A percentile compares a stretch with the other conserved stretches of the same genome.
phyloP scores from a whole-genome alignment of 2,797 vertebrate species.

The Ctenosaura bakeri region DNA sequence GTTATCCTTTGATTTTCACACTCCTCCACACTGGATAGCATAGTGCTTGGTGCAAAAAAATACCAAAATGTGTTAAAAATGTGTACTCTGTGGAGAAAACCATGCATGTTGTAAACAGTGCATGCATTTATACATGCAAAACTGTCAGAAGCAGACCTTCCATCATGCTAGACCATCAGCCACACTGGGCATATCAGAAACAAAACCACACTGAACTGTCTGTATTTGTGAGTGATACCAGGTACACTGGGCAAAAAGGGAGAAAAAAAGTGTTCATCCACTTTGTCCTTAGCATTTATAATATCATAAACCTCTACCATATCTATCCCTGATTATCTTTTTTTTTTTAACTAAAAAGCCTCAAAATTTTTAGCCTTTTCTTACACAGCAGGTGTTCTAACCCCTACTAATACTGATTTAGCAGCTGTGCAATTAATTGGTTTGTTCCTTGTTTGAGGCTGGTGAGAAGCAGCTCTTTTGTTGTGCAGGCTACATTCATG shows the following conservation, averaged over 20 bases:
- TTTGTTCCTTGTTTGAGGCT: slow-evolving; percentile 11
- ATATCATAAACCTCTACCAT: too few species aligned
- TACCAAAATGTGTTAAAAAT: too few species aligned
- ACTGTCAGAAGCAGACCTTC: too few species aligned
- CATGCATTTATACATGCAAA: too few species aligned
- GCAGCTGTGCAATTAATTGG: background rate
- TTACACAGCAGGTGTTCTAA: background rate
- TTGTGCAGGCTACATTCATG: background rate
- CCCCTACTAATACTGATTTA: background rate
- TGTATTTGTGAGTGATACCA: background rate
- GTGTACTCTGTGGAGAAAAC: too few species aligned
- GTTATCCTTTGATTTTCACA: too few species aligned
- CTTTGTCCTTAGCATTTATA: background rate
- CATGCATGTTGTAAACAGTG: too few species aligned
- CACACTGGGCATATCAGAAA: background rate
- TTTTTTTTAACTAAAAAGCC: background rate
- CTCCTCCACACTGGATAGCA: too few species aligned
- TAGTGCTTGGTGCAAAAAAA: too few species aligned
- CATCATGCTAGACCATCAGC: background rate
- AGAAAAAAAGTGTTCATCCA: background rate
- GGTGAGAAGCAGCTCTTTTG: background rate
- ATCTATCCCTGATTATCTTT: too few species aligned
- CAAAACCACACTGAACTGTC: background rate
- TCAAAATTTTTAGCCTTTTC: background rate
- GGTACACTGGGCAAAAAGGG: background rate